phyloP scores from a whole-genome alignment of 2,888 invertebrate species.

The Amphipyra tragopoginis region DNA sequence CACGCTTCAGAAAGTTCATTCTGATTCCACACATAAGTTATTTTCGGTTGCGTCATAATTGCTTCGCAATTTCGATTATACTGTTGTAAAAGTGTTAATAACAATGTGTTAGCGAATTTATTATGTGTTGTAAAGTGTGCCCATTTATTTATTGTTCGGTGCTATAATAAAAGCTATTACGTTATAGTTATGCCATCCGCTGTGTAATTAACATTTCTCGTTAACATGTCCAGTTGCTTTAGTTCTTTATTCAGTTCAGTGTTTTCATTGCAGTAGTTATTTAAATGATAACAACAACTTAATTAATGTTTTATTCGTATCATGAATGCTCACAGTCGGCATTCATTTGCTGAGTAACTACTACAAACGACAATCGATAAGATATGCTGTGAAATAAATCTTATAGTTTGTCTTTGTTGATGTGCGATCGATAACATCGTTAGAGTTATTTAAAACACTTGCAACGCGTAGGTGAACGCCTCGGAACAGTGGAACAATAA shows the following conservation, averaged over 20 bases:
- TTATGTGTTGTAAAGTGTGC: slow-evolving; percentile 53
- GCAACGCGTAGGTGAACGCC: slow-evolving; percentile 74
- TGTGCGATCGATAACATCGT: slow-evolving; percentile 76
- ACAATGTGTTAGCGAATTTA: slow-evolving; percentile 59
- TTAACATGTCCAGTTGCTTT: slow-evolving; percentile 38
- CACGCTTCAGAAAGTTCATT: slow-evolving; percentile 38
- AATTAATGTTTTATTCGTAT: slow-evolving; percentile 37
- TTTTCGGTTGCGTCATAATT: slow-evolving; percentile 54
- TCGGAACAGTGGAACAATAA: slow-evolving; percentile 74
- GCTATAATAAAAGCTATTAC: slow-evolving; percentile 47
- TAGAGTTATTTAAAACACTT: slow-evolving; percentile 76
- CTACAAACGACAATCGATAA: slow-evolving; percentile 38
- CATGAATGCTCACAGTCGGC: slow-evolving; percentile 34
- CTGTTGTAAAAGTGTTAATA: slow-evolving; percentile 51
- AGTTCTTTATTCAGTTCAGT: slow-evolving; percentile 32
- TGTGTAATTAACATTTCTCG: slow-evolving; percentile 50
- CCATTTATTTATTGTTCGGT: slow-evolving; percentile 47
- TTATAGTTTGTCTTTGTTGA: slow-evolving; percentile 56
- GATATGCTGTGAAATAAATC: slow-evolving; percentile 46
- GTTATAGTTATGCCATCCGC: slow-evolving; percentile 43
- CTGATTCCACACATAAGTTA: slow-evolving; percentile 37
- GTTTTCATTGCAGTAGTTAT: slow-evolving; percentile 35
- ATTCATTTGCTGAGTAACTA: slow-evolving; percentile 33
- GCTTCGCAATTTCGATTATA: slow-evolving; percentile 53
- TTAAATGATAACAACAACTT: slow-evolving; percentile 42